Base-by-base conservation (phyloP, 92 coral and sea anemone genomes). In the Palythoa caribaeorum region DNA sequence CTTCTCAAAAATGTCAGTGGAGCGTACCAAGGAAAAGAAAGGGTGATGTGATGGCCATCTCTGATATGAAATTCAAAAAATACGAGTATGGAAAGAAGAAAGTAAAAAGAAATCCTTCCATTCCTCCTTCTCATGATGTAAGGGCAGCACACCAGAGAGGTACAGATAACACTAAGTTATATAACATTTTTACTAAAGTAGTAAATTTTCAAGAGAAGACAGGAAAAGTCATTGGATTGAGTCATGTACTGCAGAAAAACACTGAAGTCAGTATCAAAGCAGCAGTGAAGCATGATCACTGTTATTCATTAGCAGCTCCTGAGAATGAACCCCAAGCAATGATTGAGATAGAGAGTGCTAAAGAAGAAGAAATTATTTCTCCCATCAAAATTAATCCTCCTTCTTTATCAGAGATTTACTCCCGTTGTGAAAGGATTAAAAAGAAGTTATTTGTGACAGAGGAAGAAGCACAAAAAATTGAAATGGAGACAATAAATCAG, bases 221-320 rank as follows among this genome's bases (percentile, higher is more conserved):
- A 69, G 90, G 90, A 70, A 88, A 80, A 59, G 71, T 39, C 8
- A 28, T 79, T 21, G 90, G 90, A 5, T 39, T 79, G 15, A 79
- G 79, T 55, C 80, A 79, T 69, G 59, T 71, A 14, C 17, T 88
- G 9, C 85, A 79, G 60, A 50, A 80, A 35, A 88, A 10, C 52
- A 88, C 90, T 1, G 47, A 48, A 52, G 57, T 44, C 1, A 38
- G 70, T 20, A 20, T 85, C 73, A 85, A 73, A 73, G 69, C 6
- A 40, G 69, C 81, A 11, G 60, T 85, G 73, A 73, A 21, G 19
- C 80, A 55, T 85, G 80, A 73, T 73, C 88, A 71, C 7, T 84
- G 80, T 73, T 84, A 84, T 73, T 37, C 71, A 20, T 80, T 60
- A 9, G 44, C 74, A 80, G 74, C 8, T 50, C 74, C 85, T 60